Base-by-base conservation (phyloP, 2,113 vertebrate genomes). In the Pachypanchax playfairii region DNA sequence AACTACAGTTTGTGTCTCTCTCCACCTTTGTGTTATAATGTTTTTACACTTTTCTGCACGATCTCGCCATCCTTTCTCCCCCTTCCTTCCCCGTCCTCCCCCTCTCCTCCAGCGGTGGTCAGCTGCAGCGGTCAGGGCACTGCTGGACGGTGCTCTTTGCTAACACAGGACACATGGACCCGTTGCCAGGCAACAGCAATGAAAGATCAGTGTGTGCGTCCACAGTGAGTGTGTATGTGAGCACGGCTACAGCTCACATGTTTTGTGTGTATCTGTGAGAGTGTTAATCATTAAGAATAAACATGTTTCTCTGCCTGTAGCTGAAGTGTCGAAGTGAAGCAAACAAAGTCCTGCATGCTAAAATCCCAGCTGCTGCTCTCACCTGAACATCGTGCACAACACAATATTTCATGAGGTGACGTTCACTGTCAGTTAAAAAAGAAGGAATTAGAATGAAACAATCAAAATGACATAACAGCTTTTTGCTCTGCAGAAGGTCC, bases 131-230 rank as follows among this genome's bases (percentile, higher is more conserved):
- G 89, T 88, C 88, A 83, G 65, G 85, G 89, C 90, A 86, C 88
- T 82, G 82, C 87, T 82, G 89, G 91, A 91, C 91, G 90, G 82
- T 59, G 51, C 87, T 82, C 85, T n/a, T 17, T 61, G 71, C 86
- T 71, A 87, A 69, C 68, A 85, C 88, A 88, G 89, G 90, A 91
- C 91, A 92, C 87, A 86, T 79, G 83, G 82, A 82, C 87, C 65
- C 46, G 91, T 92, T 92, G 92, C 91, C 88, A 91, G 85, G 92
- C 91, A 93, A 93, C 92, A 92, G 88, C 88, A 88, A 70, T 85
- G 86, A 90, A 88, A 89, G 89, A 90, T 87, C 74, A 79, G 60
- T 73, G 64, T 77, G 78, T 78, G 65, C 81, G 75, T 63, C n/a
- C n/a, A n/a, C n/a, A n/a, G 71, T 66, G 57, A 33, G 71, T 52